phyloP scores from a whole-genome alignment of 2,797 vertebrate genomes.

The Pseudochirops cupreus region DNA sequence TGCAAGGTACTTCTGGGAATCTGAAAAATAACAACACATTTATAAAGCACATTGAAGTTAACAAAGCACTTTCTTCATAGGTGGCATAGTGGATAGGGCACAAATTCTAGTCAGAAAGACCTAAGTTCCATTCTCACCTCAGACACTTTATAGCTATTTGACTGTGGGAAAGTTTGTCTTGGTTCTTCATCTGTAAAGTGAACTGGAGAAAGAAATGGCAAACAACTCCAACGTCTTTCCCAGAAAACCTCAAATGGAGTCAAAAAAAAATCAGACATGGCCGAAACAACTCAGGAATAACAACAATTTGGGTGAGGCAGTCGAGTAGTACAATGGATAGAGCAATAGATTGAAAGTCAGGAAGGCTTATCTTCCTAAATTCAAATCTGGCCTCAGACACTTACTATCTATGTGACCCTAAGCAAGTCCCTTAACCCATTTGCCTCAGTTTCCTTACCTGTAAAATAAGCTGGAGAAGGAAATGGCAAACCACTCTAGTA shows the following conservation, averaged over 20 bases:
- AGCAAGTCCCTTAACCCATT: too few species aligned
- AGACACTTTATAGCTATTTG: background rate
- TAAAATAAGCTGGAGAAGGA: too few species aligned
- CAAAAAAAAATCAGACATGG: background rate
- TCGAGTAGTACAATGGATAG: too few species aligned
- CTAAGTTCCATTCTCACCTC: background rate
- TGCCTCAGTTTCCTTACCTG: too few species aligned
- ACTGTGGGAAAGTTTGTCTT: background rate
- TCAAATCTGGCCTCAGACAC: too few species aligned
- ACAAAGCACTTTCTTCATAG: background rate
- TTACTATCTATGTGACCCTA: too few species aligned
- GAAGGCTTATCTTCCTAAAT: too few species aligned
- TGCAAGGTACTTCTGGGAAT: background rate
- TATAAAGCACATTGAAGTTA: background rate
- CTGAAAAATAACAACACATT: background rate
- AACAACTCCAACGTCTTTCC: background rate
- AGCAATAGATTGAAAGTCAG: too few species aligned
- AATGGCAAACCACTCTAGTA: too few species aligned
- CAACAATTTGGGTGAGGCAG: too few species aligned
- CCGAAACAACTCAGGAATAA: too few species aligned
- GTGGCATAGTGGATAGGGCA: background rate
- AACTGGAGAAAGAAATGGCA: background rate
- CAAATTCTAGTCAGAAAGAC: background rate
- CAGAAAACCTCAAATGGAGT: background rate
- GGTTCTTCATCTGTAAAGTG: background rate